A percentile compares a stretch with the other conserved stretches of the same genome.
Evolutionary conservation across 2,888 invertebrate genomes (phyloP).

Genomic region (Tipula helvola): DNA sequence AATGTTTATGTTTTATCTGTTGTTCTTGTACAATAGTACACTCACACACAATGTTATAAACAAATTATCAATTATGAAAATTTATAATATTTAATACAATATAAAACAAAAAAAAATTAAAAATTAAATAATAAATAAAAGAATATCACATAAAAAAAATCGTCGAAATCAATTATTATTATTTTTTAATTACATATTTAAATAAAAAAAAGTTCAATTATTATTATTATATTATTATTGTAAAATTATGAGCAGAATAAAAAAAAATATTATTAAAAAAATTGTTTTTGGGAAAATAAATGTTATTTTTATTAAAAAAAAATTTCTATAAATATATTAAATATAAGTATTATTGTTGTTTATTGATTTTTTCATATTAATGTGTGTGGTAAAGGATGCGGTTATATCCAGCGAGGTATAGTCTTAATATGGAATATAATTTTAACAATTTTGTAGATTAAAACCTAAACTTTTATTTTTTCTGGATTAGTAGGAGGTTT

Average conservation of each 20-base stretch:
- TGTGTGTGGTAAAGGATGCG: background rate
- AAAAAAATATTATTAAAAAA: background rate
- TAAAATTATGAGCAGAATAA: background rate
- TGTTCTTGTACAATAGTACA: background rate
- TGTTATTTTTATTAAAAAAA: background rate
- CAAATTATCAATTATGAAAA: background rate
- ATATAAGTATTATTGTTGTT: background rate
- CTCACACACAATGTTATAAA: background rate
- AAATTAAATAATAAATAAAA: background rate
- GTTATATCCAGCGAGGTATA: background rate
- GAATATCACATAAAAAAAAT: background rate
- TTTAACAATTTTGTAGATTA: background rate
- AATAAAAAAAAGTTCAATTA: background rate
- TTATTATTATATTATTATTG: background rate
- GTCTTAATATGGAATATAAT: background rate
- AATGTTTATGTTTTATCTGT: background rate
- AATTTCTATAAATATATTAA: background rate
- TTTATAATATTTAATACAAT: background rate
- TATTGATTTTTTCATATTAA: background rate
- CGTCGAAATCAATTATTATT: background rate
- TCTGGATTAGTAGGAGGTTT: too few relatives aligned
- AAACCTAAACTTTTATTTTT: too few relatives aligned
- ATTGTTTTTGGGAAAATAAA: conserved; percentile 4
- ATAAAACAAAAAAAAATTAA: background rate
- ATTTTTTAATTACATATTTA: background rate